These are phyloP conservation scores for Scytalopus superciliaris DNA, from an alignment of 2,113 vertebrate species.

Conservation along the genomic window DNA sequence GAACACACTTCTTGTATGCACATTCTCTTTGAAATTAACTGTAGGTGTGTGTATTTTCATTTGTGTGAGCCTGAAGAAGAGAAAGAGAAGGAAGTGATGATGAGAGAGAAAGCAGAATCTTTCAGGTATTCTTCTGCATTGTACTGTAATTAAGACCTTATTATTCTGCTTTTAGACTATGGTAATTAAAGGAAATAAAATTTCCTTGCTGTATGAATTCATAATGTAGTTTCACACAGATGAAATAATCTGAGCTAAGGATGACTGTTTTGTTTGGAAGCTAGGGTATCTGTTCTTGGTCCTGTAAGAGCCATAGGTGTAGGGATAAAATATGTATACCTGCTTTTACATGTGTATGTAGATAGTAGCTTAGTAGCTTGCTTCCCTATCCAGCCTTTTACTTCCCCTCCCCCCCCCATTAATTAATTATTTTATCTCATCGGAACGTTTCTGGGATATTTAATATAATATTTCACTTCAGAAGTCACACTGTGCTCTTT, in stretches of 20 bases:
- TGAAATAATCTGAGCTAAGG: not conserved
- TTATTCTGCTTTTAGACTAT: not conserved
- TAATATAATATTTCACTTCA: not conserved
- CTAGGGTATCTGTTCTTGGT: not conserved
- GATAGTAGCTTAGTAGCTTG: not conserved
- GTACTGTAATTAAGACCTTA: not conserved
- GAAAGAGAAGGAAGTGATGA: not conserved
- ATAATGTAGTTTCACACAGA: not conserved
- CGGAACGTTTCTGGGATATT: accelerated
- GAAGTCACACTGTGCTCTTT: not conserved
- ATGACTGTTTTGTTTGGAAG: not conserved
- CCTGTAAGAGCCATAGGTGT: not conserved
- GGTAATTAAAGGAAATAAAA: not conserved
- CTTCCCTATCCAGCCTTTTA: not conserved
- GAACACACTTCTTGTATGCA: not conserved
- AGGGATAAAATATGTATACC: not conserved
- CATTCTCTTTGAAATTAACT: not conserved
- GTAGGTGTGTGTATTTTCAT: not conserved
- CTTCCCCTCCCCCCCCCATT: too few species aligned
- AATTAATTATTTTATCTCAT: not conserved
- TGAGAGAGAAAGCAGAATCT: not conserved
- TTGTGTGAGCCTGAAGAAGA: not conserved
- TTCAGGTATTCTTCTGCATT: not conserved
- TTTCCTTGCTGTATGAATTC: not conserved
- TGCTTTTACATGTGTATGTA: accelerated